Base-by-base conservation (phyloP, 2,888 invertebrate genomes). In the Patella depressa region DNA sequence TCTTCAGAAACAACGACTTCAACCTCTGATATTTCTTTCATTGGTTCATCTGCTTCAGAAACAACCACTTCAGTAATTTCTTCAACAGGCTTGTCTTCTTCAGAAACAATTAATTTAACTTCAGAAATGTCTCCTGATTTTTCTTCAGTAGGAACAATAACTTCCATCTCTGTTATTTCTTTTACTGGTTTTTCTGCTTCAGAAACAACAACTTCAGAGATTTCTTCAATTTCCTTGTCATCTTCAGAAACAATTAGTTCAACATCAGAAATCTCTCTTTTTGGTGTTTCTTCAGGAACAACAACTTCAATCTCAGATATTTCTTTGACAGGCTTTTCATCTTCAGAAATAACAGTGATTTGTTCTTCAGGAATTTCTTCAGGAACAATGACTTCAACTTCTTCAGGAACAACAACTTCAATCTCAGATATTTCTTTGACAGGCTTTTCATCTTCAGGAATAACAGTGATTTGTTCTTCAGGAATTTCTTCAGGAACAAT, bases 61-160 rank as follows among this genome's bases (percentile, higher is more conserved):
- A 76, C 19, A 11, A 65, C n/a, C 54, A 54, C 17, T 73, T 77
- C 71, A 57, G 79, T 29, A 1, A 76, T 75, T 65, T 72, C 78
- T 74, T 76, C 29, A 29, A 29, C 29, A 29, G 29, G 29, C 2
- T 29, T 29, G 2, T 29, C 29, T 3, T 29, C 29, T 2, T 29
- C 73, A 54, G 75, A n/a, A 19, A 76, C 11, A 65, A 24, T 7
- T 3, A 11, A 17, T 17, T 19, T 12, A 17, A 11, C 12, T 2
- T n/a, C 65, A 19, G n/a, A n/a, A 15, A 65, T 53, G 0, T 45
- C 69, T 74, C 71, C 24, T n/a, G 53, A 29, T 29, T 57, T 59
- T 34, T 15, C n/a, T 2, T 74, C 71, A 59, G 76, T 78, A 34
- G 75, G 29, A 34, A 74, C 71, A 24, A 71, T 19, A 15, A 17